Base-by-base conservation (phyloP, 2,888 invertebrate genomes). In the Latrodectus elegans region DNA sequence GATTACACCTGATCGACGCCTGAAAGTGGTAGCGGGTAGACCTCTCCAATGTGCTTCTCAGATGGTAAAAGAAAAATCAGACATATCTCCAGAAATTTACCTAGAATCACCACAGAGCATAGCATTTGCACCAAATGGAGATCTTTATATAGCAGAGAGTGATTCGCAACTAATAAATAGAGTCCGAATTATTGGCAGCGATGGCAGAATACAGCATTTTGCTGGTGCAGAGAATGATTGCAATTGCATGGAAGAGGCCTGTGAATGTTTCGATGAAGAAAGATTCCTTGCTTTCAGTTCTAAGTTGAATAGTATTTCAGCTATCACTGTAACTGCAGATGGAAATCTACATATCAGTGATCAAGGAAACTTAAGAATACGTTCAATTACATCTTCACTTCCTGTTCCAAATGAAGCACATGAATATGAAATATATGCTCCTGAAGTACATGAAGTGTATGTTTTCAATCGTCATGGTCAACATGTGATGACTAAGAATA, bases 281-380 rank as follows among this genome's bases (percentile, higher is more conserved):
- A 92, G 92, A 82, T 91, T 91, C 1, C 90, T 92, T 15, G 93
- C 93, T 11, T 91, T 92, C 10, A 92, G 92, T 87, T 92, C 92
- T 12, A 90, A 92, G 89, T 91, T 93, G 84, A 92, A 92, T 88
- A 92, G 92, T 70, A 90, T 91, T 55, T 90, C 91, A 4, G 96
- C 98, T 14, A 94, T 99, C 68, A 96, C 97, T 14, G 97, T 99
- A 65, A 97, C 98, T 53, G 97, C 98, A 60, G 97, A 98, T 92
- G 98, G 98, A n/a, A 96, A 97, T 83, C 94, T 99, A 72, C 97
- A 98, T 93, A 96, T 99, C 78, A 97, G 98, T 65, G 99, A 99
- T 93, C 97, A 97, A 94, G 94, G 93, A 55, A 93, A 93, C 91
- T 95, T 92, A 51, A 78, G 90, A 12, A 89, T 90, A 22, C 83